Base-by-base conservation (phyloP, 1,140 invertebrate species). In the Conus ventricosus region DNA sequence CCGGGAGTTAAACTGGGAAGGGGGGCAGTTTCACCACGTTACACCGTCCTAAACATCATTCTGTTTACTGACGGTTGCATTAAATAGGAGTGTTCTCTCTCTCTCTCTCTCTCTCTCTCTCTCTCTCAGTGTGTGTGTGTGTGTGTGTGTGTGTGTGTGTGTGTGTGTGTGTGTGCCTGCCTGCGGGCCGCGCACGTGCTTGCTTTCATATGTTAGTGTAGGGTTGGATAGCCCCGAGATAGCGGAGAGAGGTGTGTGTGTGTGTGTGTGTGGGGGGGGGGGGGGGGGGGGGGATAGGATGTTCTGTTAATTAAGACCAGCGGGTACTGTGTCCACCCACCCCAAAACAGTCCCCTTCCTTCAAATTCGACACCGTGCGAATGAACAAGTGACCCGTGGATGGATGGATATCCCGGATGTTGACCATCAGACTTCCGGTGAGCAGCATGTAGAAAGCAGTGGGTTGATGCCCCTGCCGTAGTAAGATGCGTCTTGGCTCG, bases 361-460 rank as follows among this genome's bases (percentile, higher is more conserved):
- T 88, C 17, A 94, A 87, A 51, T 93, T 90, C 20, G 91, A 88
- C 7, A 93, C 91, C 0, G 93, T 93, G 63, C 91, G 86, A 10
- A 91, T 87, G 84, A 94, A 94, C 54, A 57, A 87, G 25, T 92
- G 90, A 5, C 91, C 93, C 51, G 90, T 92, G 27, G 76, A 84
- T 0, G 91, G 91, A 57, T 91, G 90, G 13, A 82, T 60, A 20
- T 94, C 92, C 15, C 88, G 57, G 39, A 92, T 88, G 87, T 93
- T 94, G 27, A 93, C 92, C 39, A 93, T 91, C 3, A 93, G 90
- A n/a, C 89, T 88, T 17, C 93, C 93, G 10, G 93, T 91, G 17
- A 93, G 84, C 76, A 94, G 87, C 39, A 94, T 91, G 87, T 94
- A 94, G 82, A 94, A 94, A 23, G 88, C 90, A 11, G 91, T 90